phyloP scores from a whole-genome alignment of 2,797 vertebrate species.

The Diglossa cyanea region DNA sequence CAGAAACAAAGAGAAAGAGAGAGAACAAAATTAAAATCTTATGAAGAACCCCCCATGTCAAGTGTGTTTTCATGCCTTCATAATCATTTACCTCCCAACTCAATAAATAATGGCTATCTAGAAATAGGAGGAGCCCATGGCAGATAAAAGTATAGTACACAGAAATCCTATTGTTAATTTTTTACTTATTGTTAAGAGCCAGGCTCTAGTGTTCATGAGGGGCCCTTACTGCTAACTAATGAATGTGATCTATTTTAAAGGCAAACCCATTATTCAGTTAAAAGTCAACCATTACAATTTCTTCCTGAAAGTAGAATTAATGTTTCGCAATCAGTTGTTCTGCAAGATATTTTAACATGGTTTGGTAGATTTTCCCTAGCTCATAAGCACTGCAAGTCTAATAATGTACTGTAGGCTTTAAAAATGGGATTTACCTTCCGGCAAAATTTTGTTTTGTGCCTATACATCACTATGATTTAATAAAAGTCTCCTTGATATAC shows the following conservation, averaged over 20 bases:
- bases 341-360: neutral
- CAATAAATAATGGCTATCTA: neutral
- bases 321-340: neutral
- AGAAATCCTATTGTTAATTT: neutral
- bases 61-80: neutral
- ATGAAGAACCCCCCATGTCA: accelerated
- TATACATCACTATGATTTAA: neutral
- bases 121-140: neutral
- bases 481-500: neutral
- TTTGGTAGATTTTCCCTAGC: neutral
- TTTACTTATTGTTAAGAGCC: neutral
- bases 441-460: neutral
- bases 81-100: neutral
- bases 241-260: neutral
- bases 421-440: neutral
- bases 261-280: neutral
- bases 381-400: neutral
- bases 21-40: neutral
- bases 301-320: neutral
- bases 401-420: neutral
- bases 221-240: neutral
- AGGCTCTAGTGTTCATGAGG: neutral
- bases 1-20: neutral
- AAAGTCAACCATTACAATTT: neutral
- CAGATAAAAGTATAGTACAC: neutral